Percentiles rank a stretch among this genome's conserved stretches.
Evolutionary conservation across 2,113 vertebrate genomes (phyloP).

Genomic region (Rhombomys opimus): DNA sequence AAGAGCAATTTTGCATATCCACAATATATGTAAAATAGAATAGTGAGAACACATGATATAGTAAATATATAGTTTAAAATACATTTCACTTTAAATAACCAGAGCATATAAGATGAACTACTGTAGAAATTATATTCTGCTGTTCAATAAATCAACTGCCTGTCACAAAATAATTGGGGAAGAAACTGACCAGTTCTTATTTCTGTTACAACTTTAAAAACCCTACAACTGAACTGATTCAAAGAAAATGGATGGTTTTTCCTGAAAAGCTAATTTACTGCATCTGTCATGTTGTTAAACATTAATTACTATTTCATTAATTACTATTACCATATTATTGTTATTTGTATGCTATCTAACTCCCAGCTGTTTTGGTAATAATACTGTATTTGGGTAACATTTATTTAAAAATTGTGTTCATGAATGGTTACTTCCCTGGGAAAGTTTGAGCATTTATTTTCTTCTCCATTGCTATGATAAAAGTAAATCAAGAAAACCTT

Average conservation of each 20-base stretch:
- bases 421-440: conserved; percentile 37
- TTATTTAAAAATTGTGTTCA: conserved; percentile 25
- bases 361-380: not conserved
- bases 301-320: not conserved
- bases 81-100: not conserved
- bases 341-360: not conserved
- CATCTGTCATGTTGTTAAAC: not conserved
- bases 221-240: not conserved
- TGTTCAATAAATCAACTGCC: not conserved
- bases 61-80: not conserved
- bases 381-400: not conserved
- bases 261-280: not conserved
- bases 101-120: conserved; percentile 7
- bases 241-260: not conserved
- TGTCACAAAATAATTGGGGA: conserved; percentile 8
- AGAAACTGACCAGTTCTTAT: not conserved
- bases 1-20: not conserved
- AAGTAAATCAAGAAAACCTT: not conserved
- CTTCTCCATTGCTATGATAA: not conserved
- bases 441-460: fast-evolving
- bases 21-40: not conserved
- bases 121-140: not conserved
- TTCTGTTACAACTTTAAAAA: not conserved
- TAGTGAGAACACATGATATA: not conserved
- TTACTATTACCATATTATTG: not conserved